Conservation (phyloP, 2,113 vertebrate species). For the Donacobius atricapilla region DNA sequence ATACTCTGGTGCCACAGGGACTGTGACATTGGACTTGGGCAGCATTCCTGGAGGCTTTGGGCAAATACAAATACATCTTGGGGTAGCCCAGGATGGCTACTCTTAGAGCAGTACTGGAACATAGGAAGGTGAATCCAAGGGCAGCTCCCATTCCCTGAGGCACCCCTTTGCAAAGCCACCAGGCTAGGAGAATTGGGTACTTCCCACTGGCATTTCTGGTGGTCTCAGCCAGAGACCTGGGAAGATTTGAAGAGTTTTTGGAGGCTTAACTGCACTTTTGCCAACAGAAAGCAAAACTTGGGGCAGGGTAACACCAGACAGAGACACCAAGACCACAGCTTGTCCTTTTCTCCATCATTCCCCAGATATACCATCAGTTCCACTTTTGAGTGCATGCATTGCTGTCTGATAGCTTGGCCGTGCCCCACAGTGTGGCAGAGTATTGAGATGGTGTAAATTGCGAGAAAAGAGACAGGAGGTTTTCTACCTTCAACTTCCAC, state of each 20-base stretch:
- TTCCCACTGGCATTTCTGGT: neutral
- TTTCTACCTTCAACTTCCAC: conserved; percentile 43
- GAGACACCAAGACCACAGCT: neutral
- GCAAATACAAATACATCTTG: neutral
- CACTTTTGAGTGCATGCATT: accelerated
- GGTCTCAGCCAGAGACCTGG: neutral
- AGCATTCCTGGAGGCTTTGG: neutral
- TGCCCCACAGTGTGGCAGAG: neutral
- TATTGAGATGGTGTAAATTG: neutral
- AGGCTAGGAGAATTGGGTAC: neutral
- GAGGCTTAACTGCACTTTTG: neutral
- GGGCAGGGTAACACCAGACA: neutral
- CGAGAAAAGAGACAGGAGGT: neutral
- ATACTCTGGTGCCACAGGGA: neutral
- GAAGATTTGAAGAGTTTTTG: neutral
- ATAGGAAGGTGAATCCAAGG: neutral
- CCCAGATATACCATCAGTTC: neutral
- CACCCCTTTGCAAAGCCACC: neutral
- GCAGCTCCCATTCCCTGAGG: neutral
- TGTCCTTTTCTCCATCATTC: neutral
- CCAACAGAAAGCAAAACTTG: neutral
- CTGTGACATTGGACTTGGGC: neutral
- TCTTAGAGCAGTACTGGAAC: neutral
- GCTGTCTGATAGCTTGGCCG: neutral
- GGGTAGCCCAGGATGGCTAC: neutral